Evolutionary conservation across 2,797 vertebrate genomes (phyloP).

Genomic region (Chromis chromis): DNA sequence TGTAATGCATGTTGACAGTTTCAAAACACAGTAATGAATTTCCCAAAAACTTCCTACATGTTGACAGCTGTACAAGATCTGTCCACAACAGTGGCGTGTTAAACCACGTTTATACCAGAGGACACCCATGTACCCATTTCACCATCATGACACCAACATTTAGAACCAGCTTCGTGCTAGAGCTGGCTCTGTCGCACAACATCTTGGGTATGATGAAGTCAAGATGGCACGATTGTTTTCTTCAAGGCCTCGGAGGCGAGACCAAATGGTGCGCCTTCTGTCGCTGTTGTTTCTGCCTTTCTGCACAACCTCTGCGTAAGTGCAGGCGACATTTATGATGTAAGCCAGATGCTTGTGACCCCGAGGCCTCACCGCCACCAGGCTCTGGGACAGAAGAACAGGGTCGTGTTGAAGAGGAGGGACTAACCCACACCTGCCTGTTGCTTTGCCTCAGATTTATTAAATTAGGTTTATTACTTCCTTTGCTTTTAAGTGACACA

Average conservation of each 20-base stretch:
- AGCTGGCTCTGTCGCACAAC: not conserved
- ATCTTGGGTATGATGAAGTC: constrained; percentile 14
- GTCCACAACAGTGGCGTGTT: not conserved
- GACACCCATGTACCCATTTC: not conserved
- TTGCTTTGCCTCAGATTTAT: not conserved
- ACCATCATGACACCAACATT: not conserved
- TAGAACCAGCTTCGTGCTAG: not conserved
- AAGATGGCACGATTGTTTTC: constrained; percentile 26
- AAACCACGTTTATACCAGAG: not conserved
- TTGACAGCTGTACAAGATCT: not conserved
- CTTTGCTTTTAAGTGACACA: constrained; percentile 5
- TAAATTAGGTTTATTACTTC: not conserved
- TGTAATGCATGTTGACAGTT: constrained; percentile 27
- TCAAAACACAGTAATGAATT: constrained; percentile 11
- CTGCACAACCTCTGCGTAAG: constrained; percentile 45
- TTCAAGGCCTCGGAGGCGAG: constrained; percentile 30
- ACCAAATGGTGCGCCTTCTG: constrained; percentile 57
- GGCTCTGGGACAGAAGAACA: constrained; percentile 3
- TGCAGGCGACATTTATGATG: constrained; percentile 35
- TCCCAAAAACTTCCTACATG: not conserved
- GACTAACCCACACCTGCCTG: not conserved
- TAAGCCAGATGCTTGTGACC: constrained; percentile 56
- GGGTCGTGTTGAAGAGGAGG: not conserved
- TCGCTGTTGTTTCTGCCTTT: constrained; percentile 49
- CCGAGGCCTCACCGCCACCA: constrained; percentile 5